These are phyloP conservation scores for Mergus octosetaceus DNA, from an alignment of 2,797 vertebrate species.

Conservation along the genomic window DNA sequence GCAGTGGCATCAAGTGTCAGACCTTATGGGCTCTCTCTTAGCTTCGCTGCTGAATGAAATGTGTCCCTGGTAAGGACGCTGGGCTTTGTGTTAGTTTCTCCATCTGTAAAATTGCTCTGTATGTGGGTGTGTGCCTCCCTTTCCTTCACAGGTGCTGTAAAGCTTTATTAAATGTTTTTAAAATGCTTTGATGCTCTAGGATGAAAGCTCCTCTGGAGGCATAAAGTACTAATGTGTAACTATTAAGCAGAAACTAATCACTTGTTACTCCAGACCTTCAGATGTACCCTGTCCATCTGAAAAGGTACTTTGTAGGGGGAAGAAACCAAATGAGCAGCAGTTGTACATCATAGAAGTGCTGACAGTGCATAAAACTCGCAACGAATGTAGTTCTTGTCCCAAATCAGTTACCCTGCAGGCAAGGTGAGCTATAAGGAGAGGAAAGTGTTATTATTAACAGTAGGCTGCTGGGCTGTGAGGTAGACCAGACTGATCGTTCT, in stretches of 20 bases:
- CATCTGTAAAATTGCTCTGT: background rate
- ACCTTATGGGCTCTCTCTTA: background rate
- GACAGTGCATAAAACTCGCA: background rate
- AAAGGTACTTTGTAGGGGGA: background rate
- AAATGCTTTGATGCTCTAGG: background rate
- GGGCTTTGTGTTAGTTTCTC: background rate
- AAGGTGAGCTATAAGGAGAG: background rate
- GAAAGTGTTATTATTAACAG: background rate
- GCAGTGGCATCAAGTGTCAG: constrained; percentile 7
- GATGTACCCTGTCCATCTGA: background rate
- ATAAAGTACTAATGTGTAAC: background rate
- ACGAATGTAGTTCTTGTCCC: background rate
- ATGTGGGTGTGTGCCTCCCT: background rate
- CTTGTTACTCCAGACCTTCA: background rate
- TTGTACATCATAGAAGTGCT: background rate
- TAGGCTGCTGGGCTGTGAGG: background rate
- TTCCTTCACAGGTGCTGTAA: constrained; percentile 27
- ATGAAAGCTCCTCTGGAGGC: background rate
- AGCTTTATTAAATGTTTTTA: background rate
- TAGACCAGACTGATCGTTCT: background rate
- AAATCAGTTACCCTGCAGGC: background rate
- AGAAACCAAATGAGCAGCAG: background rate
- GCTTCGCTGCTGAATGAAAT: background rate
- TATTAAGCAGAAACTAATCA: background rate
- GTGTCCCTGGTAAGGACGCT: background rate